These are phyloP conservation scores for Hypolimnas misippus DNA, from an alignment of 2,888 invertebrate species.

Conservation along the genomic window DNA sequence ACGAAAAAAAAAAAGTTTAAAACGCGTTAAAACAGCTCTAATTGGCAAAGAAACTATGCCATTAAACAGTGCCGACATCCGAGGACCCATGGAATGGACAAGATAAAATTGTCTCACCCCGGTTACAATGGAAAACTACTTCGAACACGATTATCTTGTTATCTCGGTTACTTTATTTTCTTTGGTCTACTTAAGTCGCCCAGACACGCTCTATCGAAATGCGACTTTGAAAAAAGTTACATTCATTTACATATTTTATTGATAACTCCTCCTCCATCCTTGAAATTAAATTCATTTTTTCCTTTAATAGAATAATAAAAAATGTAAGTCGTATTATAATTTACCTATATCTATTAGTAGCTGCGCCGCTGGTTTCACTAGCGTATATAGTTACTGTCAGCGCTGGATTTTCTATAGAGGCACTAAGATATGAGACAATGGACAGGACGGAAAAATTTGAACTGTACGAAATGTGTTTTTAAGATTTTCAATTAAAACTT, in stretches of 20 bases:
- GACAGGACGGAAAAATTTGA: too few species aligned
- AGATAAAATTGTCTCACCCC: conserved; percentile 75
- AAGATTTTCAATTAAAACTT: too few species aligned
- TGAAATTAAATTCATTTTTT: not conserved
- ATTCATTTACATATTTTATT: conserved; percentile 19
- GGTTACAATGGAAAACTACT: conserved; percentile 68
- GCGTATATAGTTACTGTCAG: too few species aligned
- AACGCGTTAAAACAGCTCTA: conserved; percentile 13
- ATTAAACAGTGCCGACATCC: conserved; percentile 61
- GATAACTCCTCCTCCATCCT: not conserved
- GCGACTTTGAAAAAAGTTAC: conserved; percentile 32
- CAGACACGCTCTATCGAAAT: conserved; percentile 31
- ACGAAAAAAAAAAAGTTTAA: too few species aligned
- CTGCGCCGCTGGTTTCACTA: too few species aligned
- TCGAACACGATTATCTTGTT: conserved; percentile 70
- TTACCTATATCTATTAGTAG: too few species aligned
- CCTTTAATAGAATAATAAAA: too few species aligned
- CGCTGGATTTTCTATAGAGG: too few species aligned
- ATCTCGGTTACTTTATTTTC: conserved; percentile 62
- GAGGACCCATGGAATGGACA: conserved; percentile 56
- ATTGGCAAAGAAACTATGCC: conserved; percentile 52
- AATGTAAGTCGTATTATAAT: too few species aligned
- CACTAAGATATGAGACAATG: too few species aligned
- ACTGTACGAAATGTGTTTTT: too few species aligned
- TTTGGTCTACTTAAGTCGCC: conserved; percentile 41